phyloP scores from a whole-genome alignment of 2,888 invertebrate genomes.

The Leptarthrus brevirostris region DNA sequence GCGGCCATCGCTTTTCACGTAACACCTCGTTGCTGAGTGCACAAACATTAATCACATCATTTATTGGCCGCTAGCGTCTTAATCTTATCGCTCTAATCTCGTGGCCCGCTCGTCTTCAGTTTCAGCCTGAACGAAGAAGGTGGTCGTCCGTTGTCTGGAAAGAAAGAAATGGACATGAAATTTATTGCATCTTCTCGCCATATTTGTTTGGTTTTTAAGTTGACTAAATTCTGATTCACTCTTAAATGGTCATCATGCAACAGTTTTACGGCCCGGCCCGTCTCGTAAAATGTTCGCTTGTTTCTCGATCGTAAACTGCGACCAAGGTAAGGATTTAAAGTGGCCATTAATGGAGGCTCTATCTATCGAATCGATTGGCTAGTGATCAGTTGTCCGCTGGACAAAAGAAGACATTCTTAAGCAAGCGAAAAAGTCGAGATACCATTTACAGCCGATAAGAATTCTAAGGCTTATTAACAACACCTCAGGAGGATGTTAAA shows the following conservation, averaged over 20 bases:
- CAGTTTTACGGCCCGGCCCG: constrained; percentile 9
- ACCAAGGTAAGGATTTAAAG: neutral
- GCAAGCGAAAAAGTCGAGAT: neutral
- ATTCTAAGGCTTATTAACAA: neutral
- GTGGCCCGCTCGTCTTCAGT: neutral
- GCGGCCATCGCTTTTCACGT: constrained; percentile 77
- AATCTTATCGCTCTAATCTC: constrained; percentile 20
- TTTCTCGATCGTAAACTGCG: constrained; percentile 30
- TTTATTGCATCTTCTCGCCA: constrained; percentile 24
- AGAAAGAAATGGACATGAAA: constrained; percentile 28
- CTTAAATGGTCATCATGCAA: constrained; percentile 20
- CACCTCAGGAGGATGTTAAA: neutral
- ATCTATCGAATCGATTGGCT: constrained; percentile 11
- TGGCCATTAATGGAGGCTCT: constrained; percentile 9
- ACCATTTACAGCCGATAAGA: neutral
- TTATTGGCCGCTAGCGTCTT: constrained; percentile 35
- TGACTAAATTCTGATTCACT: constrained; percentile 32
- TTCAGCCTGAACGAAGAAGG: constrained; percentile 16
- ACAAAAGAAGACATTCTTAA: constrained; percentile 31
- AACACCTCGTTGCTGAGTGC: constrained; percentile 49
- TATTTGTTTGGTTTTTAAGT: constrained; percentile 35
- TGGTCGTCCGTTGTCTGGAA: constrained; percentile 28
- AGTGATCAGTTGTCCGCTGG: constrained; percentile 10
- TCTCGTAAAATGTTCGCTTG: constrained; percentile 33
- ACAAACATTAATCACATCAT: constrained; percentile 51